Conservation (phyloP, 2,113 vertebrate genomes). For the Osmerus mordax region DNA sequence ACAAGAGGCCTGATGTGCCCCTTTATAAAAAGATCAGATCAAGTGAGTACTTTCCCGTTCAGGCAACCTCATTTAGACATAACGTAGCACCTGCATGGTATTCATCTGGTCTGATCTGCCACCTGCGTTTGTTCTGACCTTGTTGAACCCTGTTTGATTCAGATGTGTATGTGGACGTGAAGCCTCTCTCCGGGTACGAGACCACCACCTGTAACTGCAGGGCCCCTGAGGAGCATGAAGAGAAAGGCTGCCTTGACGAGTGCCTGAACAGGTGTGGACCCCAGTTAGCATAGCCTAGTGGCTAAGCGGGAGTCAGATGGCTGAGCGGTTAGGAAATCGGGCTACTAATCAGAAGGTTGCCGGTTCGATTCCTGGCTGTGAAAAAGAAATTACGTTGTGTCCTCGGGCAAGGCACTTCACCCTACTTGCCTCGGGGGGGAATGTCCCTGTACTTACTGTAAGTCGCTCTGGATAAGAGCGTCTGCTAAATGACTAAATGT, state of each 20-base stretch:
- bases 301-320: too few relatives aligned
- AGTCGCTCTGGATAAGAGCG: too few relatives aligned
- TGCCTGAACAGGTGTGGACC: conserved; percentile 88
- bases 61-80: not conserved
- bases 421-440: too few relatives aligned
- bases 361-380: too few relatives aligned
- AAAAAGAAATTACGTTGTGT: too few relatives aligned
- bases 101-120: not conserved
- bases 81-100: too few relatives aligned
- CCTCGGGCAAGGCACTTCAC: too few relatives aligned
- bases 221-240: conserved; percentile 69
- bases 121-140: not conserved
- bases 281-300: not conserved
- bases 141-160: conserved; percentile 25
- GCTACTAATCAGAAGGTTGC: too few relatives aligned
- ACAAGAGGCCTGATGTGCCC: conserved; percentile 98
- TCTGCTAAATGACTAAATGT: too few relatives aligned
- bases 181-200: conserved; percentile 95
- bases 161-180: conserved; percentile 97
- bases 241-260: conserved; percentile 89
- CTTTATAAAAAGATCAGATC: conserved; percentile 99
- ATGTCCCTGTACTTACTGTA: too few relatives aligned
- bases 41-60: conserved; percentile 77
- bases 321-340: too few relatives aligned
- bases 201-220: conserved; percentile 95